phyloP scores from a whole-genome alignment of 2,797 vertebrate genomes.

The Urocyon cinereoargenteus region DNA sequence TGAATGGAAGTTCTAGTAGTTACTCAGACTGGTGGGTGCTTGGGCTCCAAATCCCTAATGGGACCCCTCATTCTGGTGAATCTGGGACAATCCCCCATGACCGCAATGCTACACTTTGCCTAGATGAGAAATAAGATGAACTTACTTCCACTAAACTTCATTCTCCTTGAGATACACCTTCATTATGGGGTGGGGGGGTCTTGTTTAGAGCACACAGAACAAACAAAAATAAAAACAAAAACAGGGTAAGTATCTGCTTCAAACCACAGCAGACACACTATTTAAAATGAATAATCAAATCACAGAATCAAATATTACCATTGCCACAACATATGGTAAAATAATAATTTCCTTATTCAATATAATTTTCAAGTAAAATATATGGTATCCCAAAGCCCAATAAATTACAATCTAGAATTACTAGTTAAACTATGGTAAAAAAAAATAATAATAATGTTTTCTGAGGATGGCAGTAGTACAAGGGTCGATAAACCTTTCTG shows the following conservation, averaged over 20 bases:
- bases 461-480: background rate
- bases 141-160: background rate
- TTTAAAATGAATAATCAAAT: background rate
- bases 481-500: background rate
- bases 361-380: constrained; percentile 11
- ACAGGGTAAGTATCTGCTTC: background rate
- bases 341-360: background rate
- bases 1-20: too few species aligned
- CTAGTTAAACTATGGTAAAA: background rate
- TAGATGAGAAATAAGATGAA: background rate
- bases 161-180: background rate
- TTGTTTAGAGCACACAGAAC: background rate
- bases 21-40: background rate
- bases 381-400: background rate
- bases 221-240: background rate
- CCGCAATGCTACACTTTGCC: background rate
- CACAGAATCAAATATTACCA: background rate
- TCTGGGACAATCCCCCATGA: background rate
- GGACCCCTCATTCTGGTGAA: background rate
- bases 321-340: background rate
- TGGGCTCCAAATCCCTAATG: background rate
- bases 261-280: background rate
- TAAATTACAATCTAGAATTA: background rate
- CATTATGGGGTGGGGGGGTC: background rate
- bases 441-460: background rate